A percentile compares a stretch with the other conserved stretches of the same genome.
Conservation (phyloP, 1,140 invertebrate genomes). For the Condylostylus longicornis region DNA sequence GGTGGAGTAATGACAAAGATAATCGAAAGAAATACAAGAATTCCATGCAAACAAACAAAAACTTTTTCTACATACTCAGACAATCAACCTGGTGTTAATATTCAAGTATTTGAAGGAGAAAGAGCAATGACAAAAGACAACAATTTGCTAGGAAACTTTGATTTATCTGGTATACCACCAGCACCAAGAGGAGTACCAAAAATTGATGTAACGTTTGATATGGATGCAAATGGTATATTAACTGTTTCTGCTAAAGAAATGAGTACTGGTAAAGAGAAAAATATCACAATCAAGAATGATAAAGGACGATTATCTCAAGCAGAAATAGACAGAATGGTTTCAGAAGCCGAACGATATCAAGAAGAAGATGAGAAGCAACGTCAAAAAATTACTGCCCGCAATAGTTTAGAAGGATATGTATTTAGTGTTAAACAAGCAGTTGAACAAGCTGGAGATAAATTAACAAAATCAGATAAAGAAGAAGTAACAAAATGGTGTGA, state of each 20-base stretch:
- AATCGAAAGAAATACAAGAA: constrained; percentile 40
- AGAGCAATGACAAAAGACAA: constrained; percentile 54
- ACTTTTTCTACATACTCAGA: constrained; percentile 46
- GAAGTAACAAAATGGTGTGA: constrained; percentile 38
- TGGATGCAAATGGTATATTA: constrained; percentile 46
- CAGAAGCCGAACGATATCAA: constrained; percentile 22
- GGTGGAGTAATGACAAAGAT: constrained; percentile 44
- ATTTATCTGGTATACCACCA: constrained; percentile 57
- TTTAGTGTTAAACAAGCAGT: constrained; percentile 57
- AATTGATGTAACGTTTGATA: constrained; percentile 47
- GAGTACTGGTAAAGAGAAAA: constrained; percentile 37
- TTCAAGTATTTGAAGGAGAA: constrained; percentile 48
- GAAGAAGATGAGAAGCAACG: constrained; percentile 44
- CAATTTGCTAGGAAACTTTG: constrained; percentile 56
- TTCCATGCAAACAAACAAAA: constrained; percentile 43
- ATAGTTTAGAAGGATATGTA: constrained; percentile 61
- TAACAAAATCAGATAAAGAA: constrained; percentile 44
- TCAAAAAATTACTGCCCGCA: constrained; percentile 50
- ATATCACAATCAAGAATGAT: constrained; percentile 70
- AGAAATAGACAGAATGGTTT: constrained; percentile 47
- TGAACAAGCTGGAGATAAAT: constrained; percentile 46
- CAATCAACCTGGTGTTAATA: constrained; percentile 48
- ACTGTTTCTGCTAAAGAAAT: constrained; percentile 41
- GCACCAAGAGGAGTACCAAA: constrained; percentile 57
- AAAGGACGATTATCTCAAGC: constrained; percentile 59